Evolutionary conservation across 2,113 vertebrate species (phyloP).

Genomic region (Pedionomus torquatus): DNA sequence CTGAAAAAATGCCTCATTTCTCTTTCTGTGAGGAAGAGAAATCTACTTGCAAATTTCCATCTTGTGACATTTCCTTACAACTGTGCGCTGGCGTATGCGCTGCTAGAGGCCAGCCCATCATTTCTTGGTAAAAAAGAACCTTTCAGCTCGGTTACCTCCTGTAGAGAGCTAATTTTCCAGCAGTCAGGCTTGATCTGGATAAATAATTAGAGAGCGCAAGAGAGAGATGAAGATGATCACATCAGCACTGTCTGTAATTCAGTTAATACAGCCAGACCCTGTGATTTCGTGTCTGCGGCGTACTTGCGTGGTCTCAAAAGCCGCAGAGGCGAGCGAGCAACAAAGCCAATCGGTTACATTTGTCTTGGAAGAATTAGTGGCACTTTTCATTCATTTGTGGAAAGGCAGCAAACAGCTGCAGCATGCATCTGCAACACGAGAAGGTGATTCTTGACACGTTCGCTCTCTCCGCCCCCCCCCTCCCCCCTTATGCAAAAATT

Average conservation of each 20-base stretch:
- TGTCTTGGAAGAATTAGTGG: constrained; percentile 73
- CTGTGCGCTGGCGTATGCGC: constrained; percentile 30
- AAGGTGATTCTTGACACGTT: constrained; percentile 16
- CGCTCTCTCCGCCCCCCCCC: neutral
- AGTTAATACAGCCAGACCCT: constrained; percentile 68
- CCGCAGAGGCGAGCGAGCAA: constrained; percentile 56
- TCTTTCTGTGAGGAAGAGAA: constrained; percentile 28
- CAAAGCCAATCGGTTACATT: constrained; percentile 75
- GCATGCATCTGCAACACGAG: constrained; percentile 10
- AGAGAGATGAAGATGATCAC: constrained; percentile 71
- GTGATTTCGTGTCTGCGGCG: constrained; percentile 50
- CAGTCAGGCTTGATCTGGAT: constrained; percentile 82
- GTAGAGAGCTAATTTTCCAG: constrained; percentile 84
- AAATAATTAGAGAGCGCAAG: constrained; percentile 80
- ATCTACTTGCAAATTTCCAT: constrained; percentile 54
- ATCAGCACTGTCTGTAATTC: constrained; percentile 67
- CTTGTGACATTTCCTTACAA: constrained; percentile 60
- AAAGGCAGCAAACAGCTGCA: constrained; percentile 54
- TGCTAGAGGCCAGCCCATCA: constrained; percentile 73
- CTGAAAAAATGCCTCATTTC: neutral
- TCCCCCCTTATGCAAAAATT: neutral
- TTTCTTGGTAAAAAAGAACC: constrained; percentile 78
- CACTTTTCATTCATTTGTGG: constrained; percentile 64
- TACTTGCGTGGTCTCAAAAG: constrained; percentile 58
- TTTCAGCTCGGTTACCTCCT: constrained; percentile 82